These are phyloP conservation scores for Anastrepha obliqua DNA, from an alignment of 1,140 invertebrate genomes.

Conservation along the genomic window DNA sequence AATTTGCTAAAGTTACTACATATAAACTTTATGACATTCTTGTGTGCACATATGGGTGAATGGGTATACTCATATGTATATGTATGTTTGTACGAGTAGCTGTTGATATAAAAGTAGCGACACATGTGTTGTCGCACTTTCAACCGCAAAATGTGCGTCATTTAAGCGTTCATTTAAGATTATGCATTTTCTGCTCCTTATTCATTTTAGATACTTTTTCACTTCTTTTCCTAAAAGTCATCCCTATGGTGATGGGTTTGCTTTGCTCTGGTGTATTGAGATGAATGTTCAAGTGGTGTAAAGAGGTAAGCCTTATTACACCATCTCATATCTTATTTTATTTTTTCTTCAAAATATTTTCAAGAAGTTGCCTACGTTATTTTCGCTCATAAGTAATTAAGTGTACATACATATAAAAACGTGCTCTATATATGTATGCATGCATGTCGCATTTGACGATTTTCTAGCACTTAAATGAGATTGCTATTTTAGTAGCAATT, in stretches of 20 bases:
- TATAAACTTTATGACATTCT: conserved; percentile 20
- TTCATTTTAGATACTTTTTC: not conserved
- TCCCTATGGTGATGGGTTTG: not conserved
- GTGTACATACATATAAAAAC: too few relatives aligned
- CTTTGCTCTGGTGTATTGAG: too few relatives aligned
- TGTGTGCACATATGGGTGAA: not conserved
- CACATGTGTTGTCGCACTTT: not conserved
- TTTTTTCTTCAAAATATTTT: too few relatives aligned
- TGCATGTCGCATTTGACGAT: not conserved
- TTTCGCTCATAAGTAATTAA: too few relatives aligned
- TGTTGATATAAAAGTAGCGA: not conserved
- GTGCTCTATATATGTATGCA: not conserved
- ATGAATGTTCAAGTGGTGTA: too few relatives aligned
- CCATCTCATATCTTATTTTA: too few relatives aligned
- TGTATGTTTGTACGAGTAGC: not conserved
- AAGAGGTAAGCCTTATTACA: too few relatives aligned
- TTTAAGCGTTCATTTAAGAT: not conserved
- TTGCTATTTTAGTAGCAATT: conserved; percentile 2
- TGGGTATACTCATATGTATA: not conserved
- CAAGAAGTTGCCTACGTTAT: too few relatives aligned
- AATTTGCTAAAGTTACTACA: conserved; percentile 9
- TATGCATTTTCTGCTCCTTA: not conserved
- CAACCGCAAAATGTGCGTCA: conserved; percentile 8
- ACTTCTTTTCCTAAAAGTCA: not conserved
- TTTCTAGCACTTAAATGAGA: conserved; percentile 11